A percentile compares a stretch with the other conserved stretches of the same genome.
phyloP scores from a whole-genome alignment of 2,888 invertebrate genomes.

The Drosophila hamatofila region DNA sequence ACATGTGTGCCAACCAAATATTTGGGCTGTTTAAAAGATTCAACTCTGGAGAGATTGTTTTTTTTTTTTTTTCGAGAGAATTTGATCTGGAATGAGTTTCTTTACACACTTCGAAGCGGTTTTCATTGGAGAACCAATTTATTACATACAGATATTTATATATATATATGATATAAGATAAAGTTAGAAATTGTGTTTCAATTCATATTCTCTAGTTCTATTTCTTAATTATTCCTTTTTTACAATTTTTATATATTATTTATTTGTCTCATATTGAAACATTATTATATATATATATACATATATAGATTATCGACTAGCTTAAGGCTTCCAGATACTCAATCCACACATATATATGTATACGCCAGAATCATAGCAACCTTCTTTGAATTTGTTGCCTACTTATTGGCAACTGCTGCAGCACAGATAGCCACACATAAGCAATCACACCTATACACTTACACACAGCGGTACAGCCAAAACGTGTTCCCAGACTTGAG shows the following conservation, averaged over 20 bases:
- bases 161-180: no score
- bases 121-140: not conserved
- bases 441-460: constrained; percentile 6
- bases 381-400: constrained; percentile 29
- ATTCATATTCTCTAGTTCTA: no score
- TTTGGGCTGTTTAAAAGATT: not conserved
- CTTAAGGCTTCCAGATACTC: not conserved
- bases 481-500: constrained; percentile 28
- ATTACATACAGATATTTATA: not conserved
- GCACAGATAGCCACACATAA: not conserved
- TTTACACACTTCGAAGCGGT: not conserved
- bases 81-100: not conserved
- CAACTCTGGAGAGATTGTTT: not conserved
- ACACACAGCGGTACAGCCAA: constrained; percentile 15
- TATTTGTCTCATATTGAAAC: not conserved
- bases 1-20: not conserved
- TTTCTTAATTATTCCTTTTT: no score
- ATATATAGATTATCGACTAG: not conserved
- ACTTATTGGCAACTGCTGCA: constrained; percentile 27
- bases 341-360: no score
- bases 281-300: not conserved
- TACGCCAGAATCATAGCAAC: not conserved
- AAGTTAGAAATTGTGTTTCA: not conserved
- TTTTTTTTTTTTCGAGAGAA: not conserved
- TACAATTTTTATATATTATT: no score